These are phyloP conservation scores for Zonitis immaculata DNA, from an alignment of 2,888 invertebrate species.

Conservation along the genomic window DNA sequence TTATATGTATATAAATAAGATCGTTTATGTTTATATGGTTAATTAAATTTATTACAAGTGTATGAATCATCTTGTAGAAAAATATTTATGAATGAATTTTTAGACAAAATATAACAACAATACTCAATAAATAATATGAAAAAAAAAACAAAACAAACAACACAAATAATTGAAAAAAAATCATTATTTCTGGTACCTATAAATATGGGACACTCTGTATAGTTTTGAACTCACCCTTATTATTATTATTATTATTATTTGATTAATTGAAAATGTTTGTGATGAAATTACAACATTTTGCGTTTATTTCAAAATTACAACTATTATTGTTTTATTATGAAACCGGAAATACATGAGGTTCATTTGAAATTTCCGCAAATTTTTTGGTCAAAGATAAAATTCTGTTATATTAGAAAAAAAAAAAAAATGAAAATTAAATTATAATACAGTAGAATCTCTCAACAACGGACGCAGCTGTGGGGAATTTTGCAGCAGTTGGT, in stretches of 20 bases:
- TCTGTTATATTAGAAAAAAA: background rate
- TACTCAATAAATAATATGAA: background rate
- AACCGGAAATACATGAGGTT: background rate
- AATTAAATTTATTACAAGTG: background rate
- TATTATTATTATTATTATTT: no score
- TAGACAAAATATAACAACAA: background rate
- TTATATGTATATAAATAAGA: background rate
- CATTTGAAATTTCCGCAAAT: background rate
- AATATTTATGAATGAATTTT: slow-evolving; percentile 5
- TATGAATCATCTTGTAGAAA: slow-evolving; percentile 1
- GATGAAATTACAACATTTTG: background rate
- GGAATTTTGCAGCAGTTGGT: no score
- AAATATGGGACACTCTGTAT: no score
- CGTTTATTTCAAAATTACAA: background rate
- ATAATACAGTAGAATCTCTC: no score
- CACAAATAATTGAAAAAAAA: no score
- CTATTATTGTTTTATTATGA: background rate
- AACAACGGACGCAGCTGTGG: no score
- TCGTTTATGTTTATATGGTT: background rate
- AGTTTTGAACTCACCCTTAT: no score
- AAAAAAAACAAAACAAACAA: no score
- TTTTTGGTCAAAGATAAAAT: background rate
- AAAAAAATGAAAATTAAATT: no score
- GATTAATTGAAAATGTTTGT: no score
- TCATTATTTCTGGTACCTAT: no score